Evolutionary conservation across 1,140 invertebrate species (phyloP).

Genomic region (Penaeus vannamei): DNA sequence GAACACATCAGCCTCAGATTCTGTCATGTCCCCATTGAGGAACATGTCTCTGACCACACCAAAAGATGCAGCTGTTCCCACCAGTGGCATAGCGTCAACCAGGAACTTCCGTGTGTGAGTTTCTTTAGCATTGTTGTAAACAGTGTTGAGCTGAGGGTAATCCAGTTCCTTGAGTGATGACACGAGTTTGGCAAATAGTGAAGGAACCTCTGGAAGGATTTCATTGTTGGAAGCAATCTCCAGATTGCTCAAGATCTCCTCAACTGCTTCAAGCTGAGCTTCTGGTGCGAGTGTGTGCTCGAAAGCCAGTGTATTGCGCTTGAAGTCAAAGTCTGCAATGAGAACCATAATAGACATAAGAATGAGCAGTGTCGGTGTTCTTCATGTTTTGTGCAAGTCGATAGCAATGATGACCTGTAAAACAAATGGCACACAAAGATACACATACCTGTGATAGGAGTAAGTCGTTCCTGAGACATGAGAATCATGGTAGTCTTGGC

Average conservation of each 20-base stretch:
- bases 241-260: slow-evolving; percentile 30
- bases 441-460: slow-evolving; percentile 13
- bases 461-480: background rate
- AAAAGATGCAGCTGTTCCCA: slow-evolving; percentile 83
- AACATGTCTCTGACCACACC: slow-evolving; percentile 82
- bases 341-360: background rate
- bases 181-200: slow-evolving; percentile 72
- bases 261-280: slow-evolving; percentile 34
- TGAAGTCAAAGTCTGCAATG: slow-evolving; percentile 36
- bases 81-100: slow-evolving; percentile 83
- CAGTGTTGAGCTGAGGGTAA: slow-evolving; percentile 52
- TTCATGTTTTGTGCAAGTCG: no score
- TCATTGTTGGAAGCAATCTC: slow-evolving; percentile 72
- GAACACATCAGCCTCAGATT: slow-evolving; percentile 77
- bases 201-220: slow-evolving; percentile 70
- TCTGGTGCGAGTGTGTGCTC: slow-evolving; percentile 9
- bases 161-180: slow-evolving; percentile 68
- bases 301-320: slow-evolving; percentile 40
- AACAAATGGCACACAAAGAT: background rate
- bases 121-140: slow-evolving; percentile 60
- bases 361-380: no score
- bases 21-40: slow-evolving; percentile 78
- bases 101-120: slow-evolving; percentile 76
- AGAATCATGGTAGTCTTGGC: slow-evolving; percentile 36
- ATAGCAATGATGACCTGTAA: no score